These are phyloP conservation scores for Bugulina stolonifera DNA, from an alignment of 2,888 invertebrate species.

Conservation along the genomic window DNA sequence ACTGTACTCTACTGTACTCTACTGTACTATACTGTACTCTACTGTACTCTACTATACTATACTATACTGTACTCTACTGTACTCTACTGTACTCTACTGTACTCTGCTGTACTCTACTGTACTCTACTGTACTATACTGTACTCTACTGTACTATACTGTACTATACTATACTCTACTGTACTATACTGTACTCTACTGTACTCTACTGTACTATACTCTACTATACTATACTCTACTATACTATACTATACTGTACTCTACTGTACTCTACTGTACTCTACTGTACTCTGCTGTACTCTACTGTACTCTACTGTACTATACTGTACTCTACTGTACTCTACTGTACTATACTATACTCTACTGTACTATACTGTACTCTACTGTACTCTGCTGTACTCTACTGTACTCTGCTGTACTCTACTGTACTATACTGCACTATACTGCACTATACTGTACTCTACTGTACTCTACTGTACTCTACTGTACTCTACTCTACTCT, in stretches of 20 bases:
- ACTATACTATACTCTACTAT: constrained; percentile 26
- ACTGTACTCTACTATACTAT: neutral
- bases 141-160: constrained; percentile 29
- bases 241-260: constrained; percentile 27
- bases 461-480: constrained; percentile 27
- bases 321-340: constrained; percentile 9
- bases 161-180: too few species aligned
- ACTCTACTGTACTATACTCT: neutral
- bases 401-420: constrained; percentile 4
- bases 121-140: constrained; percentile 30
- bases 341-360: too few species aligned
- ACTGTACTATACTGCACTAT: constrained; percentile 27
- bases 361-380: too few species aligned
- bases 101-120: constrained; percentile 21
- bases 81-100: constrained; percentile 22
- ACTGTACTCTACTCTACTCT: too few species aligned
- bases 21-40: constrained; percentile 26
- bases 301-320: constrained; percentile 28
- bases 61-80: constrained; percentile 23
- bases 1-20: constrained; percentile 27
- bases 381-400: constrained; percentile 26
- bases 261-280: constrained; percentile 27
- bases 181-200: too few species aligned
- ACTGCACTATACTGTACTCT: constrained; percentile 29
- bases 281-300: constrained; percentile 27